phyloP scores from a whole-genome alignment of 2,888 invertebrate genomes.

The Acanthosepion lycidas region DNA sequence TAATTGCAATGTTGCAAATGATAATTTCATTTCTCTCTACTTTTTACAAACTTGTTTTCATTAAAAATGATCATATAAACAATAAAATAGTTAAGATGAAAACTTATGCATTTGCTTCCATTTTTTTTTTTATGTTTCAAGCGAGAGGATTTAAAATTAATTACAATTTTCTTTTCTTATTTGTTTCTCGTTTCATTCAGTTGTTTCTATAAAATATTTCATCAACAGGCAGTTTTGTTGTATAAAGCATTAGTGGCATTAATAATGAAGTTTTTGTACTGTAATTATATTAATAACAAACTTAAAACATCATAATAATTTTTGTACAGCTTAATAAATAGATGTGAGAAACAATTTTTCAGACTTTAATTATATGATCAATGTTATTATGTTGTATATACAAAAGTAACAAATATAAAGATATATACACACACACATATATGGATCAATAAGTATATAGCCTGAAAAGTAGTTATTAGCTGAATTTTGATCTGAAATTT shows the following conservation, averaged over 20 bases:
- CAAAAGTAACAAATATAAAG: neutral
- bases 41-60: neutral
- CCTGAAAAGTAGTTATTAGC: too few species aligned
- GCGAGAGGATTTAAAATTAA: neutral
- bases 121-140: neutral
- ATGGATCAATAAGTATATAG: neutral
- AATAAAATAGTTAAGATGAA: conserved; percentile 11
- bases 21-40: conserved; percentile 4
- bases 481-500: too few species aligned
- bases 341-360: too few species aligned
- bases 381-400: too few species aligned
- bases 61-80: neutral
- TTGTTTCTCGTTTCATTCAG: neutral
- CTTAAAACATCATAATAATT: too few species aligned
- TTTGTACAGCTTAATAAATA: too few species aligned
- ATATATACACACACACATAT: neutral
- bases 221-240: neutral
- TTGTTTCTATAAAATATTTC: neutral
- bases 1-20: neutral
- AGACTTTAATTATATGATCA: too few species aligned
- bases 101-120: neutral
- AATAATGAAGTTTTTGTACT: neutral
- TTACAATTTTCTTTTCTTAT: neutral
- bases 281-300: neutral
- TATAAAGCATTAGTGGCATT: neutral